Percentiles rank a stretch among this genome's conserved stretches.
Evolutionary conservation across 2,113 vertebrate genomes (phyloP).

Genomic region (Varanus komodoensis): DNA sequence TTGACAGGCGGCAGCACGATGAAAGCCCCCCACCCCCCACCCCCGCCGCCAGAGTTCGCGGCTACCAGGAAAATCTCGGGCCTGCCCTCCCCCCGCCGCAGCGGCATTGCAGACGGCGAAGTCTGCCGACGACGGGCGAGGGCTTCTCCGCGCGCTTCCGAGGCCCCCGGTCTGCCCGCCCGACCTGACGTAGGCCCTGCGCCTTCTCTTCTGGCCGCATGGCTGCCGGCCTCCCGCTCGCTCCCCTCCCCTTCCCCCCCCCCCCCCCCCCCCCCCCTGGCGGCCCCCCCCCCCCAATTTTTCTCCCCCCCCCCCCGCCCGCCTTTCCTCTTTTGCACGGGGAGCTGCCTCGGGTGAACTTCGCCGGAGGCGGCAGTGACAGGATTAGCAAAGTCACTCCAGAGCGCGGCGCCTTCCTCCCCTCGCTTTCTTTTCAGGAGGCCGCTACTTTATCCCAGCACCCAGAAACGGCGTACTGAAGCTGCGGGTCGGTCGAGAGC

Average conservation of each 20-base stretch:
- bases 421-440: background rate
- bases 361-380: background rate
- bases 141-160: too few relatives aligned
- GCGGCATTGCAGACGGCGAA: background rate
- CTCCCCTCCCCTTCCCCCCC: background rate
- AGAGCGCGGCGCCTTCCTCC: too few relatives aligned
- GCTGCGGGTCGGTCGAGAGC: background rate
- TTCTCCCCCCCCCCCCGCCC: too few relatives aligned
- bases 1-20: background rate
- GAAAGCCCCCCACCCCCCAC: background rate
- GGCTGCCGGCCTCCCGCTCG: background rate
- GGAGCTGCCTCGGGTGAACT: background rate
- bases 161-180: too few relatives aligned
- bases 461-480: background rate
- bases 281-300: background rate
- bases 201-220: rapidly evolving
- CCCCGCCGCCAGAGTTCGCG: background rate
- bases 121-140: background rate
- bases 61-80: background rate
- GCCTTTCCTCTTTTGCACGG: background rate
- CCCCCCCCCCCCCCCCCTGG: background rate
- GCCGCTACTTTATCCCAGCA: background rate
- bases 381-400: background rate
- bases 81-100: background rate
- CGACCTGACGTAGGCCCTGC: background rate